These are phyloP conservation scores for Troides helena DNA, from an alignment of 2,888 invertebrate species.

Conservation along the genomic window DNA sequence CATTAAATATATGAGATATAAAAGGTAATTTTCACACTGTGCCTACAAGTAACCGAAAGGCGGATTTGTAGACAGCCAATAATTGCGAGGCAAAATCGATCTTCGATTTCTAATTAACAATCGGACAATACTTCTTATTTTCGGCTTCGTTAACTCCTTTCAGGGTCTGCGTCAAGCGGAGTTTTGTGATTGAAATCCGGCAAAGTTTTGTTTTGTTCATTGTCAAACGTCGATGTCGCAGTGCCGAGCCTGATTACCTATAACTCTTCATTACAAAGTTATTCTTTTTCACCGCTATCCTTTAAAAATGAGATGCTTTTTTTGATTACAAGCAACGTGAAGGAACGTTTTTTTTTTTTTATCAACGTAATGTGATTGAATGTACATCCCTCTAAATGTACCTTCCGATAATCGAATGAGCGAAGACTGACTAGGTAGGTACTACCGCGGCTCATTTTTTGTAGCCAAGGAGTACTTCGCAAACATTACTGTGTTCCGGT, in stretches of 20 bases:
- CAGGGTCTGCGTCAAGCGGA: constrained; percentile 25
- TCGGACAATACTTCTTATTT: constrained; percentile 30
- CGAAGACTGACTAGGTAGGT: too few species aligned
- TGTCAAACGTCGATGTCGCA: constrained; percentile 14
- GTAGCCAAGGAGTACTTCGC: too few species aligned
- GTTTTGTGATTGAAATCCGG: constrained; percentile 29
- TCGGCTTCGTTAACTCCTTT: constrained; percentile 28
- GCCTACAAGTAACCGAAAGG: background rate
- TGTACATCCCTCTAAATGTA: too few species aligned
- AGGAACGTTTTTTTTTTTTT: background rate
- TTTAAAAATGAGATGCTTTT: background rate
- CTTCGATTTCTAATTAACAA: constrained; percentile 30
- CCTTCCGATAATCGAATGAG: too few species aligned
- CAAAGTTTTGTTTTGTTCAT: constrained; percentile 25
- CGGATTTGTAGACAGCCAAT: constrained; percentile 21
- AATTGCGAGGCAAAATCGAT: constrained; percentile 18
- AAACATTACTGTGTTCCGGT: too few species aligned
- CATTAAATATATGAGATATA: too few species aligned
- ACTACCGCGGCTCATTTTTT: too few species aligned
- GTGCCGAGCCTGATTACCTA: constrained; percentile 24
- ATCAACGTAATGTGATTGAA: too few species aligned
- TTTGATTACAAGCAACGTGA: background rate
- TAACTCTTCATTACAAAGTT: constrained; percentile 12
- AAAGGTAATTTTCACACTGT: background rate
- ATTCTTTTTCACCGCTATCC: background rate